A percentile compares a stretch with the other conserved stretches of the same genome.
phyloP scores from a whole-genome alignment of 2,113 vertebrate species.

The Carassius auratus region DNA sequence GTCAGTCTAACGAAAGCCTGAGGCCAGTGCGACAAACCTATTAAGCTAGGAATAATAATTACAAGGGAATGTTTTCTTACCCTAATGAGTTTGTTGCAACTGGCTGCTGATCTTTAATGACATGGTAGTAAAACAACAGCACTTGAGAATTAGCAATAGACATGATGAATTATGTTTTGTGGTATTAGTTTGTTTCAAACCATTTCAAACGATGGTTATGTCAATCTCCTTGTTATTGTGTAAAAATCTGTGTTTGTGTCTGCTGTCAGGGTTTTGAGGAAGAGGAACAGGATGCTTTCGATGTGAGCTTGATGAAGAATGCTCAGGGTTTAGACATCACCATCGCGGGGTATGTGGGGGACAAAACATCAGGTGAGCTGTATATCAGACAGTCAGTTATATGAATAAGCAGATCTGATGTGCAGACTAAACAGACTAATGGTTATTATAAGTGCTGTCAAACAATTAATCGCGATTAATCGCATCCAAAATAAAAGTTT shows the following conservation, averaged over 20 bases:
- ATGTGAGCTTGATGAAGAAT: constrained; percentile 92
- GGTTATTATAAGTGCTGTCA: not conserved
- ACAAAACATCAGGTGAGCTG: constrained; percentile 87
- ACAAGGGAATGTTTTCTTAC: not conserved
- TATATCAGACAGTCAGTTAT: not conserved
- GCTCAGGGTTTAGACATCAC: constrained; percentile 94
- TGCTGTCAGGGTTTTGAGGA: constrained; percentile 72
- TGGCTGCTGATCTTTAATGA: not conserved
- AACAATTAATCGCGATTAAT: too few species aligned
- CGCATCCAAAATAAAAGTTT: too few species aligned
- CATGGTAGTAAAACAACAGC: not conserved
- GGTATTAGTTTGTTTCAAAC: not conserved
- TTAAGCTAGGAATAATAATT: not conserved
- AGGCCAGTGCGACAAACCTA: not conserved
- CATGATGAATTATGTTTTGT: not conserved
- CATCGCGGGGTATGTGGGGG: constrained; percentile 96
- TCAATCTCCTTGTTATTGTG: too few species aligned
- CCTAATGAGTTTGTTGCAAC: not conserved
- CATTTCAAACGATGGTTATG: too few species aligned
- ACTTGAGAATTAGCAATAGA: not conserved
- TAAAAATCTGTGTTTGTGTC: not conserved
- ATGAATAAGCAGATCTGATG: not conserved
- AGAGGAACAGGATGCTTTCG: constrained; percentile 83
- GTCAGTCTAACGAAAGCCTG: not conserved
- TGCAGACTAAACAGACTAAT: not conserved